Evolutionary conservation across 2,888 invertebrate genomes (phyloP), one percentile per base, ranked within the genome.

Genomic region (Hemithea aestivaria): DNA sequence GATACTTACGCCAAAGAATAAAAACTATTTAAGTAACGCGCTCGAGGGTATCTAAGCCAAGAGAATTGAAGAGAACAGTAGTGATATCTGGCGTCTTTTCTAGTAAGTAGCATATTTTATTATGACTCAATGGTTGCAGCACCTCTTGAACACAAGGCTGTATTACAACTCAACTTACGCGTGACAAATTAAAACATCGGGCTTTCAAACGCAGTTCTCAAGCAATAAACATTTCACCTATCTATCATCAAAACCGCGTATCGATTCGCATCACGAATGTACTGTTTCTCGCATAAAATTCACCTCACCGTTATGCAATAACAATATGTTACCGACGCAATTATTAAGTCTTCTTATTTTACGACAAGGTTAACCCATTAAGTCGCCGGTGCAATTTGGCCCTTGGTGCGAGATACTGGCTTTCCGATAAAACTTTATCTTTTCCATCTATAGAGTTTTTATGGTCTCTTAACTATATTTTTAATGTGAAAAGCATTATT

Each of bases 261-360:
- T 48, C 56, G 55, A 51, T 50, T 39, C 35, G 53, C 45, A 60
- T 59, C 57, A 39, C 45, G 43, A 39, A 35, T 35, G 38, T 27
- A 35, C 42, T 26, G 40, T 53, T 53, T 52, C 51, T 43, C 50
- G 49, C 43, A 41, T 36, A 34, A 43, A 62, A 55, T 51, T 59
- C 51, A 46, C 51, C 48, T 37, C 35, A 45, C 51, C 51, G 56
- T 65, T 64, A 64, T 55, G 58, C 52, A 68, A 69, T 57, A 51
- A 48, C 50, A 30, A 62, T 56, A 58, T 53, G 47, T 55, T 56
- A 53, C 47, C 53, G 28, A 46, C 39, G 47, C 46, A 46, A 55
- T 57, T 53, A 55, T 54, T 43, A 27, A 25, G 27, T 35, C 48
- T 53, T 44, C 50, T 54, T 53, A 36, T 48, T 52, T 53, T 43